Evolutionary conservation across 2,113 vertebrate species (phyloP), one percentile per base, ranked within the genome.

Genomic region (Sinocyclocheilus rhinocerous): DNA sequence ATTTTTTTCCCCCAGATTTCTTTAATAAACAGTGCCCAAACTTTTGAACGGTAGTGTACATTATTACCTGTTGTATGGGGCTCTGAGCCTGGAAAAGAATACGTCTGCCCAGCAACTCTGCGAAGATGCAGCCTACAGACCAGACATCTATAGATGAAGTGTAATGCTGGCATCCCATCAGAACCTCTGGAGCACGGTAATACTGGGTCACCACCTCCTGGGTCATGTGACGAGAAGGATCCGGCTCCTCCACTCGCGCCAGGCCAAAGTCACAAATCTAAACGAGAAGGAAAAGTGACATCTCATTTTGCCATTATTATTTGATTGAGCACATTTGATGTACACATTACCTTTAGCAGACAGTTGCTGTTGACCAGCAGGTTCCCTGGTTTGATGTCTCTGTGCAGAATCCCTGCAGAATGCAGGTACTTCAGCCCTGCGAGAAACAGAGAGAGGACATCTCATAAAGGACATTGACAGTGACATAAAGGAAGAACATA

Each of bases 171-270:
- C 95, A 95, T 75, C 96, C 96, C 96, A 96, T 96, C 84, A 96
- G 94, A 59, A 96, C 95, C 92, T 96, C 96, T 0, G 95, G 96
- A 1, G 96, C 96, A 2, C 95, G 87, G 93, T 96, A 96, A 92
- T 96, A 96, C 91, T 96, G 96, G 0, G 96, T 96, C 91, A 96
- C 95, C 89, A 96, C 96, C 85, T 96, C 96, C 92, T 96, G 96
- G 42, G 96, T 96, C 96, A 96, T 96, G 94, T 96, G 96, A 88
- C 95, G 94, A 0, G 95, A 94, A 39, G 95, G 95, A 88, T 96
- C 95, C 0, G 94, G 94, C 87, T 96, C 96, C 90, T 96, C 96
- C 75, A 96, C 95, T 1, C 96, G 94, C 0, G 96, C 96, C 90
- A 96, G 69, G 0, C 96, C 96, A 22, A 96, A 96, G 39, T 96